A percentile compares a stretch with the other conserved stretches of the same genome.
Evolutionary conservation across 2,797 vertebrate genomes (phyloP).

Genomic region (Podargus strigoides): DNA sequence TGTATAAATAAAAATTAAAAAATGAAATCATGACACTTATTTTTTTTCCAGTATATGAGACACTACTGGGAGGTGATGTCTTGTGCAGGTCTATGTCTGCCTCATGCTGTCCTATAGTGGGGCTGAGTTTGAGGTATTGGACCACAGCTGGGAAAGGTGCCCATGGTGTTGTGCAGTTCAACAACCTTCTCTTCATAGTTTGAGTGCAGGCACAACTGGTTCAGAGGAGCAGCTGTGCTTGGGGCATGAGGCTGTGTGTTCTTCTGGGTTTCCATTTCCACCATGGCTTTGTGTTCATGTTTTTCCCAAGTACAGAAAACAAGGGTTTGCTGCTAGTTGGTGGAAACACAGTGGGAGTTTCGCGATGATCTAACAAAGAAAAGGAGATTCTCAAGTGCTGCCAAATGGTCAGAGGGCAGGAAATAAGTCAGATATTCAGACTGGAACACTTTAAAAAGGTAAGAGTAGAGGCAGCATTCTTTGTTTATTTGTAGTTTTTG

Average conservation of each 20-base stretch:
- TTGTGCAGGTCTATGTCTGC: background rate
- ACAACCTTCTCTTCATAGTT: background rate
- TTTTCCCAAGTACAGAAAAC: background rate
- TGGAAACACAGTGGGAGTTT: background rate
- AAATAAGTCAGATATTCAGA: background rate
- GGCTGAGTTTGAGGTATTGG: background rate
- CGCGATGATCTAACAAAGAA: background rate
- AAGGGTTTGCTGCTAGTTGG: background rate
- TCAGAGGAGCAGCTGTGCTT: background rate
- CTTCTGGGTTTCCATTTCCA: background rate
- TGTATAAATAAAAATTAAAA: background rate
- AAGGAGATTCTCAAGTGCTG: background rate
- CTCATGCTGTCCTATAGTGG: fast-evolving
- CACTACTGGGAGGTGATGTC: background rate
- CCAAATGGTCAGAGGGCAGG: background rate
- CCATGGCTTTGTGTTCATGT: background rate
- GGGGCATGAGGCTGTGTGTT: background rate
- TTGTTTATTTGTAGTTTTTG: background rate
- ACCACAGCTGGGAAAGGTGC: background rate
- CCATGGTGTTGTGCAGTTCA: background rate
- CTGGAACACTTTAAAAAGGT: background rate
- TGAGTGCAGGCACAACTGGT: background rate
- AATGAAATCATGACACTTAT: background rate
- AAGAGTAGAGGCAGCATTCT: background rate
- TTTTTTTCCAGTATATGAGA: background rate